A percentile compares a stretch with the other conserved stretches of the same genome.
Evolutionary conservation across 1,140 invertebrate genomes (phyloP).

Genomic region (Drosophila kohkoa): DNA sequence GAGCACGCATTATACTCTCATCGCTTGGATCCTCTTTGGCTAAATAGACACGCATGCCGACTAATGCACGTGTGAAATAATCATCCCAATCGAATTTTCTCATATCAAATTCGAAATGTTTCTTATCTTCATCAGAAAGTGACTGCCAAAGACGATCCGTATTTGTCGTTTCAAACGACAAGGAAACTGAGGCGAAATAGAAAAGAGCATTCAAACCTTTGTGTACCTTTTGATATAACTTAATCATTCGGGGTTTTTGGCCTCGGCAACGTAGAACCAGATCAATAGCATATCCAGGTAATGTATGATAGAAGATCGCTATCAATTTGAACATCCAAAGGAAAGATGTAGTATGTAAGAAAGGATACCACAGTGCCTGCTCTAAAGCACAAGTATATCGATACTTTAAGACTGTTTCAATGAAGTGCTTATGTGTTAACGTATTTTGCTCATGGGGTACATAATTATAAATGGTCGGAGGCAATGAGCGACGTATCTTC

Average conservation of each 20-base stretch:
- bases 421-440: constrained; percentile 87
- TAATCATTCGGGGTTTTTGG: constrained; percentile 85
- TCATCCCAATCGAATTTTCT: constrained; percentile 88
- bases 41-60: constrained; percentile 88
- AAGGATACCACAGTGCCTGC: constrained; percentile 85
- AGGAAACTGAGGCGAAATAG: constrained; percentile 88
- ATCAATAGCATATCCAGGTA: constrained; percentile 87
- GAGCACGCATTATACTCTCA: constrained; percentile 85
- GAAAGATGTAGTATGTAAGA: constrained; percentile 73
- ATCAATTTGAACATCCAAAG: constrained; percentile 83
- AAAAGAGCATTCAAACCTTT: constrained; percentile 88
- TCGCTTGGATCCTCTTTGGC: constrained; percentile 88
- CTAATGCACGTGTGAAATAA: constrained; percentile 87
- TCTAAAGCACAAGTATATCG: constrained; percentile 73
- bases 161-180: constrained; percentile 89
- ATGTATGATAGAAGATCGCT: constrained; percentile 86
- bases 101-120: constrained; percentile 89
- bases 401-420: constrained; percentile 45
- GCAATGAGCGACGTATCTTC: background rate
- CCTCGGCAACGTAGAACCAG: constrained; percentile 84
- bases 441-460: constrained; percentile 88
- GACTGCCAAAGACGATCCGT: constrained; percentile 86
- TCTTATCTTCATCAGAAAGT: constrained; percentile 87
- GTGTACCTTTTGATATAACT: constrained; percentile 89
- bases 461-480: constrained; percentile 89